These are phyloP conservation scores for Oscheius sp. DNA, from an alignment of 2,888 invertebrate genomes.

Conservation along the genomic window DNA sequence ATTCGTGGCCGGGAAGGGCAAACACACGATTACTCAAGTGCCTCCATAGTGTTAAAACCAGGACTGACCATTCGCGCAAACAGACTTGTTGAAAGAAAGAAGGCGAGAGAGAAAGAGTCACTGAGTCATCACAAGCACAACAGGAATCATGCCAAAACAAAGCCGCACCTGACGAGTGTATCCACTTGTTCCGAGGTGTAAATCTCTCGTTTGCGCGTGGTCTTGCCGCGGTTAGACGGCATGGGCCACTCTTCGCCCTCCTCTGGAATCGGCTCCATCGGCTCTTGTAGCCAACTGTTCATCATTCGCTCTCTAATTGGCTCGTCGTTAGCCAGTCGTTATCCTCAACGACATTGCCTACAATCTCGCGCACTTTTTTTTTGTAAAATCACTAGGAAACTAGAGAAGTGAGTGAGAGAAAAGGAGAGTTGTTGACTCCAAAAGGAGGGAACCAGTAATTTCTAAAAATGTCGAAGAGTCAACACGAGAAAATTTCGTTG, in stretches of 20 bases:
- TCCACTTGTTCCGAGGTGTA: constrained; percentile 68
- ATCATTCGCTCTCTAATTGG: constrained; percentile 11
- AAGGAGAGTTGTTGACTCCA: neutral
- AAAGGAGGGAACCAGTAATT: neutral
- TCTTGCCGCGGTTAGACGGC: constrained; percentile 38
- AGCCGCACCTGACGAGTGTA: constrained; percentile 64
- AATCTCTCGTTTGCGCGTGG: constrained; percentile 58
- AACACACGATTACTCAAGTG: constrained; percentile 4
- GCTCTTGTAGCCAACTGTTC: constrained; percentile 35
- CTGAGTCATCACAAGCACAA: constrained; percentile 12
- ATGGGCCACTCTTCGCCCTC: constrained; percentile 58
- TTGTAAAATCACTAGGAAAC: too few relatives aligned
- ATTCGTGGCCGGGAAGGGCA: neutral
- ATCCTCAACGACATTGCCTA: neutral
- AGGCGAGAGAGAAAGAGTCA: constrained; percentile 1
- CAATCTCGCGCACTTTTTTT: too few relatives aligned
- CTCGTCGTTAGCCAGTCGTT: neutral
- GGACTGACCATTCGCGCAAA: neutral
- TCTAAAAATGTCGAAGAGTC: neutral
- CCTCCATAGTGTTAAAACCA: constrained; percentile 1
- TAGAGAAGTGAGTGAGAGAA: too few relatives aligned
- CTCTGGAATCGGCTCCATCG: constrained; percentile 68
- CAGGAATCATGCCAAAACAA: neutral
- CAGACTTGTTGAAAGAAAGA: neutral
- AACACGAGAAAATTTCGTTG: neutral